Conservation (phyloP, 2,888 invertebrate species). For the Sphinx pinastri region DNA sequence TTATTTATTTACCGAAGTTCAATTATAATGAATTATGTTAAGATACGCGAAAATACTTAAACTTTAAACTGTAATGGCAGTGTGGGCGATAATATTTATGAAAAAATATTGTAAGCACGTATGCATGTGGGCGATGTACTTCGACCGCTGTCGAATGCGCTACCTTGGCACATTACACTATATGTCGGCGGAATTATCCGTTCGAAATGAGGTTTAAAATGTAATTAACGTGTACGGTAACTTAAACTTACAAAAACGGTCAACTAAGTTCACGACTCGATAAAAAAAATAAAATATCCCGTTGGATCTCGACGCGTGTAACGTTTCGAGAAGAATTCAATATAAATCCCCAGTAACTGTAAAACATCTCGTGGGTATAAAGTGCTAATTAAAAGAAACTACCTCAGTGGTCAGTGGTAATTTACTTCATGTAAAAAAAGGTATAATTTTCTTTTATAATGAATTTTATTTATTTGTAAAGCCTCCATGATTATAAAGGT, state of each 20-base stretch:
- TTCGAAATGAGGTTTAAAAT: constrained; percentile 8
- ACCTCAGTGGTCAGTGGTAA: not conserved
- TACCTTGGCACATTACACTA: constrained; percentile 21
- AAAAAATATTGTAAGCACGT: constrained; percentile 18
- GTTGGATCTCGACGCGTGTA: not conserved
- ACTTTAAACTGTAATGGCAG: constrained; percentile 31
- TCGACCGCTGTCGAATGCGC: constrained; percentile 32
- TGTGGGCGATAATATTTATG: constrained; percentile 69
- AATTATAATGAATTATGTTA: not conserved
- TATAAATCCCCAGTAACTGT: constrained; percentile 5
- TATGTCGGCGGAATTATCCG: constrained; percentile 15
- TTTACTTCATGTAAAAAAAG: not conserved
- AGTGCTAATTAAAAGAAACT: constrained; percentile 10
- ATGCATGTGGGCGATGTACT: constrained; percentile 26
- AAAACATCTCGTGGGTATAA: not conserved
- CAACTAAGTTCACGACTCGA: not conserved
- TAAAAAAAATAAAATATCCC: not conserved
- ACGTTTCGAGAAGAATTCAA: not conserved
- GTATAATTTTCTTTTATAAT: not conserved
- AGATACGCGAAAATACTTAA: constrained; percentile 1
- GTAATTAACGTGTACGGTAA: constrained; percentile 1
- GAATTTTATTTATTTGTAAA: no score
- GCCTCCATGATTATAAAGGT: no score
- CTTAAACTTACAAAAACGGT: not conserved
- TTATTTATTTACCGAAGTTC: no score